Percentiles rank a stretch among this genome's conserved stretches.
Evolutionary conservation across 2,888 invertebrate genomes (phyloP).

Genomic region (Rotaria socialis): DNA sequence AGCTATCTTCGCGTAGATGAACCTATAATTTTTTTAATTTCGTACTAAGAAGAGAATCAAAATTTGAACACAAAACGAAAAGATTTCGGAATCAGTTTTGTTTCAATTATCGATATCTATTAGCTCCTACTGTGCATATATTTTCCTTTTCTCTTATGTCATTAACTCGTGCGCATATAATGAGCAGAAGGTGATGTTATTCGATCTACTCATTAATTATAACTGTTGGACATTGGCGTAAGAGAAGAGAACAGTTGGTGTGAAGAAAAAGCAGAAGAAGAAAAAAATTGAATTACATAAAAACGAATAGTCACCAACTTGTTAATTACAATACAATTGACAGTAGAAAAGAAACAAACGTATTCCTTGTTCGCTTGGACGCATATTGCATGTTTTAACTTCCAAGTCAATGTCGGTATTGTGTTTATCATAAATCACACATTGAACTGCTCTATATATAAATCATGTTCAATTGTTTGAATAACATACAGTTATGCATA

Average conservation of each 20-base stretch:
- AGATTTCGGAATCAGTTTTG: not conserved
- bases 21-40: no score
- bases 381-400: conserved; percentile 10
- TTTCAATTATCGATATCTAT: not conserved
- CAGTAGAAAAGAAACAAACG: conserved; percentile 10
- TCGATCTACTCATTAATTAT: conserved; percentile 32
- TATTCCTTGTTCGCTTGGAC: conserved; percentile 13
- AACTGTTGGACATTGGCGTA: not conserved
- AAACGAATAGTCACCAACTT: conserved; percentile 10
- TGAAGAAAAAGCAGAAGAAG: not conserved
- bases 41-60: no score
- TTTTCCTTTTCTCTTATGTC: conserved; percentile 21
- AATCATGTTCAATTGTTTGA: conserved; percentile 23
- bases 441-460: not conserved
- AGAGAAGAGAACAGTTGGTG: conserved; percentile 5
- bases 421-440: conserved; percentile 23
- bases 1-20: no score
- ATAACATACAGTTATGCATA: not conserved
- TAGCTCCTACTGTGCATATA: not conserved
- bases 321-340: conserved; percentile 29
- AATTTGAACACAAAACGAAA: no score
- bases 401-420: not conserved
- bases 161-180: conserved; percentile 23
- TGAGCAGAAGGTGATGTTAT: conserved; percentile 22
- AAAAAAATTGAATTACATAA: conserved; percentile 18